phyloP scores from a whole-genome alignment of 2,113 vertebrate species.

The Tragelaphus buxtoni region DNA sequence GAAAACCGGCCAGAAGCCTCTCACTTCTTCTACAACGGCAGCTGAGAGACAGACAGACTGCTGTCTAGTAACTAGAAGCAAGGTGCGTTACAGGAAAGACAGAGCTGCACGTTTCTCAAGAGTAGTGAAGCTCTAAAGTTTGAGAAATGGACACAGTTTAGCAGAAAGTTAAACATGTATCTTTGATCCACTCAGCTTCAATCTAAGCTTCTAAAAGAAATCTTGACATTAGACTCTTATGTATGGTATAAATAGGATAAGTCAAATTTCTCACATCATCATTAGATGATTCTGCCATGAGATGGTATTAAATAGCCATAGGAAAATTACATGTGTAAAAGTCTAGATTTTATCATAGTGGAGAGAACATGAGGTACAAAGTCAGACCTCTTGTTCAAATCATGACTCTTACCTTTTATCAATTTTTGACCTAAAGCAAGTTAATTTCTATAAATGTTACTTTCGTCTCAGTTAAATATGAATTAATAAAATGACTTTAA shows the following conservation, averaged over 20 bases:
- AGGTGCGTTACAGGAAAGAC: background rate
- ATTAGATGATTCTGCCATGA: background rate
- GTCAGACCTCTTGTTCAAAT: background rate
- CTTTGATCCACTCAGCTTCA: background rate
- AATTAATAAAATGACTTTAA: background rate
- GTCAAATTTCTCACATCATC: background rate
- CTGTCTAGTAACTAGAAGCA: constrained; percentile 75
- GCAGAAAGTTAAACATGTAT: background rate
- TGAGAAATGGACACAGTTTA: background rate
- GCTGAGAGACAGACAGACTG: constrained; percentile 64
- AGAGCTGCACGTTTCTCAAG: background rate
- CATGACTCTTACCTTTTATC: background rate
- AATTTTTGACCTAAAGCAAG: background rate
- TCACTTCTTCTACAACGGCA: accelerated
- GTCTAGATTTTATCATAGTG: background rate
- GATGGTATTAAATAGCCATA: background rate
- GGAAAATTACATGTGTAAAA: background rate
- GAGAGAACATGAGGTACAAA: background rate
- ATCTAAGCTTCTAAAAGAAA: background rate
- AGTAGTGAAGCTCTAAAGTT: background rate
- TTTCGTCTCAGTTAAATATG: background rate
- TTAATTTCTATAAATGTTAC: background rate
- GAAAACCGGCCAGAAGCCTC: accelerated
- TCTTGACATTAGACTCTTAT: background rate
- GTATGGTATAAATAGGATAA: background rate